Conservation (phyloP, 1,140 invertebrate species). For the Euwallacea fornicatus region DNA sequence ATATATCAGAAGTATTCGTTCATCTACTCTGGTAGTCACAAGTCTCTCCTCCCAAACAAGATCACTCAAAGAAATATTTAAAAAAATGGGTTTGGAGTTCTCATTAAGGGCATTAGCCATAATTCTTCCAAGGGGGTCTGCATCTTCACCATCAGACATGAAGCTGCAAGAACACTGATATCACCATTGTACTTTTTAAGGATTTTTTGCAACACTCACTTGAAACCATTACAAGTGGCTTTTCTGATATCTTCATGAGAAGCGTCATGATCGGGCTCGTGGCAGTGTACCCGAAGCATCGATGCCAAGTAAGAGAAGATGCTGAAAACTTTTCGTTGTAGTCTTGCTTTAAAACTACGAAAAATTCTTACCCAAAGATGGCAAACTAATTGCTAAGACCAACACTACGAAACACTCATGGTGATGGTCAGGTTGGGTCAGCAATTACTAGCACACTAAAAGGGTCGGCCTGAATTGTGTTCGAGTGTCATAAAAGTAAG, state of each 20-base stretch:
- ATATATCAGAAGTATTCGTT: background rate
- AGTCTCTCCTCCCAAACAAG: background rate
- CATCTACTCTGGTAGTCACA: slow-evolving; percentile 3
- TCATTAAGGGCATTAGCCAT: slow-evolving; percentile 7
- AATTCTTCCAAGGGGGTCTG: background rate
- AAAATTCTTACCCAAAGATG: too few species aligned
- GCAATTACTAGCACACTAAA: too few species aligned
- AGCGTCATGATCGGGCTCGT: background rate
- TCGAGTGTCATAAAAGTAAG: too few species aligned
- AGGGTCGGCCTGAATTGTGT: too few species aligned
- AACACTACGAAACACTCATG: too few species aligned
- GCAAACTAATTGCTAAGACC: too few species aligned
- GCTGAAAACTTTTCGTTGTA: background rate
- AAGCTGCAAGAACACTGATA: too few species aligned
- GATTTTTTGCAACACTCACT: background rate
- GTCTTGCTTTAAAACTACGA: too few species aligned
- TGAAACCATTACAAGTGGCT: slow-evolving; percentile 3
- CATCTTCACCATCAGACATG: background rate
- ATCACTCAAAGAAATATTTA: background rate
- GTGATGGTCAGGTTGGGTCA: too few species aligned
- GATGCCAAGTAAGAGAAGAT: background rate
- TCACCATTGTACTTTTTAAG: too few species aligned
- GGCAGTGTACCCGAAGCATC: slow-evolving; percentile 2
- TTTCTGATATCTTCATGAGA: background rate
- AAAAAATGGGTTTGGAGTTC: background rate